Base-by-base conservation (phyloP, 2,113 vertebrate species). In the Eulemur macaco region DNA sequence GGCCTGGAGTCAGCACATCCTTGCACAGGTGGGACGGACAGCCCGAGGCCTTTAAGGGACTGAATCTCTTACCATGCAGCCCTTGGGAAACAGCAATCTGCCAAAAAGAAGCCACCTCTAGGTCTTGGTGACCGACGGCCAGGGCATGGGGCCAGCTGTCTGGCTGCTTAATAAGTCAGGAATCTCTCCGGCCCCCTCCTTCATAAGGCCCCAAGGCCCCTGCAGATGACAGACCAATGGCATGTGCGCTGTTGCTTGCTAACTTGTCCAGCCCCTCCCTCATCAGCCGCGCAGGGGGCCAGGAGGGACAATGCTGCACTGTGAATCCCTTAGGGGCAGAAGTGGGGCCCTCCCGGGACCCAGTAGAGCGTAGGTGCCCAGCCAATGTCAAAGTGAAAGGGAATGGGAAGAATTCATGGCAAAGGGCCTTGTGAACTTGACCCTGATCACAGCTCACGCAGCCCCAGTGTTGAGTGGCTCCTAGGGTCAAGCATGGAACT, bases 361-460 rank as follows among this genome's bases (percentile, higher is more conserved):
- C 7, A 21, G 29, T 50, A 45, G 45, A 94, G 69, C 2, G 0
- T 2, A 27, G 66, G 37, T 60, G 29, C 42, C 54, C 69, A 73
- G 63, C 56, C 23, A 14, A 0, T 27, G 60, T 45, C 1, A 0
- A 47, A 6, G 5, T 34, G 66, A 58, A 39, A 60, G 68, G 52
- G 63, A 73, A 77, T 10, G 60, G 45, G 12, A 71, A 78, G 83
- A 52, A 52, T 25, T 34, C 5, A 0, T 39, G 69, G 13, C 74
- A 11, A 3, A 39, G 58, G 69, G 37, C 89, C 81, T 87, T 52
- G 47, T 56, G 17, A 77, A 37, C 15, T 0, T 31, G 47, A 25
- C 68, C 18, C 18, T 1, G 3, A 7, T 34, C 54, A 1, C 0
- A 34, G 83, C 47, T 20, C 9, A 54, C 1, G 0, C 58, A 42